These are phyloP conservation scores for Melanaphis sacchari DNA, from an alignment of 1,140 invertebrate genomes.

Conservation along the genomic window DNA sequence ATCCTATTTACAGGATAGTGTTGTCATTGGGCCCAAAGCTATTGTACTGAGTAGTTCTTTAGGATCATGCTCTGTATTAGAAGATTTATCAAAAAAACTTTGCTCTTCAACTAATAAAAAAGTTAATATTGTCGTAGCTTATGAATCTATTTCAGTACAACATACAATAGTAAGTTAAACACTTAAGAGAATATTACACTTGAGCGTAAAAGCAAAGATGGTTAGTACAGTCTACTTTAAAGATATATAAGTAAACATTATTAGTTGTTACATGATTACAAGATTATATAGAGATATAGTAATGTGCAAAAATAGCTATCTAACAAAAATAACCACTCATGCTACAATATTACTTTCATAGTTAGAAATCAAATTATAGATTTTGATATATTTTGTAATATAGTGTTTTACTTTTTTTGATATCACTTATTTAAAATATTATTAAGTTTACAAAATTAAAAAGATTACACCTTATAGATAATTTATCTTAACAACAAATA, in stretches of 20 bases:
- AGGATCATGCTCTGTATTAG: neutral
- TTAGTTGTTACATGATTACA: neutral
- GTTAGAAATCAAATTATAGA: neutral
- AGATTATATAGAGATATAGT: neutral
- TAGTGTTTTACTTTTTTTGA: neutral
- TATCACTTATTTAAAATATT: neutral
- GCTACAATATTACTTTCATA: too few species aligned
- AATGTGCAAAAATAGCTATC: neutral
- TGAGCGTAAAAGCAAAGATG: too few species aligned
- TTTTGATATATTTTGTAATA: neutral
- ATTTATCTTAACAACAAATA: neutral
- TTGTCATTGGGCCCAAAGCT: slow-evolving; percentile 5
- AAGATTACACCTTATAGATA: neutral
- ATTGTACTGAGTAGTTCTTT: slow-evolving; percentile 46
- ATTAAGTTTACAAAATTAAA: neutral
- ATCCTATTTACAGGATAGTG: neutral
- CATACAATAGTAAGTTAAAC: slow-evolving; percentile 16
- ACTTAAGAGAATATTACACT: neutral
- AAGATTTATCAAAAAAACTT: neutral
- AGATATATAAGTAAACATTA: neutral
- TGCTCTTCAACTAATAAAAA: neutral
- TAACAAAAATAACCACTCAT: neutral
- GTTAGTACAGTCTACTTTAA: neutral
- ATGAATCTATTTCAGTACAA: slow-evolving; percentile 14
- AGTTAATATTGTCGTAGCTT: neutral